Percentiles rank a stretch among this genome's conserved stretches.
Conservation (phyloP, 2,113 vertebrate species). For the Heterocephalus glaber region DNA sequence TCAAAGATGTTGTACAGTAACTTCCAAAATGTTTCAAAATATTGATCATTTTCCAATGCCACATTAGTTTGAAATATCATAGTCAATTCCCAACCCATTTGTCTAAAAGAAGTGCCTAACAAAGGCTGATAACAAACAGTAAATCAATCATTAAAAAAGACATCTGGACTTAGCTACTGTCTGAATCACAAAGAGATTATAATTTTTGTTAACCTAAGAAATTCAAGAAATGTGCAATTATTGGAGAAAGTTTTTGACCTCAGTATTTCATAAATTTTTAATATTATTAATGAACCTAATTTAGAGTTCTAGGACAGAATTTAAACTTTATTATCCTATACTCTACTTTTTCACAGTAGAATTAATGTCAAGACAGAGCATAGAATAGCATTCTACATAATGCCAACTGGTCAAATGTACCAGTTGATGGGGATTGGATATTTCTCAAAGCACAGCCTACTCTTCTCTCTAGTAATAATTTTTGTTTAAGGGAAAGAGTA, state of each 20-base stretch:
- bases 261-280: not conserved
- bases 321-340: not conserved
- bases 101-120: not conserved
- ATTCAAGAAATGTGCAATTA: not conserved
- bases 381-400: not conserved
- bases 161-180: not conserved
- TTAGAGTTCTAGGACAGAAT: not conserved
- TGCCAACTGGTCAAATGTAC: not conserved
- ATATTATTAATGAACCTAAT: conserved; percentile 5
- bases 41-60: not conserved
- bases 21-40: not conserved
- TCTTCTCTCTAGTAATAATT: not conserved
- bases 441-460: not conserved
- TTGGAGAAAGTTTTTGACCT: not conserved
- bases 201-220: conserved; percentile 15
- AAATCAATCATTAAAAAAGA: conserved; percentile 37
- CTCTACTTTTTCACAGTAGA: not conserved
- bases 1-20: not conserved
- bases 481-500: not conserved
- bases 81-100: not conserved
- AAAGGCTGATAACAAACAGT: conserved; percentile 9
- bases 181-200: not conserved
- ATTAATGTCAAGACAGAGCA: conserved; percentile 23
- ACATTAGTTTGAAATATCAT: not conserved
- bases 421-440: not conserved